Percentiles rank a stretch among this genome's conserved stretches.
phyloP scores from a whole-genome alignment of 2,797 vertebrate species.

The Chaunax sp. region DNA sequence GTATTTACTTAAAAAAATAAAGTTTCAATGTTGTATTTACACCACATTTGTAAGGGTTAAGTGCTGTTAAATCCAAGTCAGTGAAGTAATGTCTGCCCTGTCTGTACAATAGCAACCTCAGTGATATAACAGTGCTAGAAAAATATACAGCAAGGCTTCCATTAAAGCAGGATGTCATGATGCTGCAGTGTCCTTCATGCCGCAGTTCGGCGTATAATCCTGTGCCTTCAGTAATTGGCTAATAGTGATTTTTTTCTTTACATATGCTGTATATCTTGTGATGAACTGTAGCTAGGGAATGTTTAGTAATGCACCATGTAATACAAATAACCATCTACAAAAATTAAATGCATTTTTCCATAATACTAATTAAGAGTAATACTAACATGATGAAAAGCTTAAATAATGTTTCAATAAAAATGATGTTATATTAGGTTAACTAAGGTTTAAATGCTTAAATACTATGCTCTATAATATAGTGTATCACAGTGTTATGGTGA shows the following conservation, averaged over 20 bases:
- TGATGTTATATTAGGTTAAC: background rate
- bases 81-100: slow-evolving; percentile 30
- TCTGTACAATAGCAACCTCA: slow-evolving; percentile 11
- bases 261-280: background rate
- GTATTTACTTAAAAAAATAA: no score
- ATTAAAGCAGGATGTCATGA: slow-evolving; percentile 17
- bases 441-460: background rate
- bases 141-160: slow-evolving; percentile 9
- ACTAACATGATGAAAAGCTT: no score
- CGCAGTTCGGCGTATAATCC: background rate
- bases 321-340: background rate
- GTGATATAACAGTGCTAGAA: slow-evolving; percentile 21
- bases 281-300: background rate
- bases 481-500: no score
- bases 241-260: background rate
- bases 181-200: slow-evolving; percentile 11
- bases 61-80: slow-evolving; percentile 27
- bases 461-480: background rate
- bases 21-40: no score
- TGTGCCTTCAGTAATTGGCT: background rate
- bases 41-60: slow-evolving; percentile 1
- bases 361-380: no score
- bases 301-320: background rate
- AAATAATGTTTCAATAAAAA: no score
- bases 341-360: no score